These are phyloP conservation scores for Phoxinus dragarum DNA, from an alignment of 2,797 vertebrate species.

Conservation along the genomic window DNA sequence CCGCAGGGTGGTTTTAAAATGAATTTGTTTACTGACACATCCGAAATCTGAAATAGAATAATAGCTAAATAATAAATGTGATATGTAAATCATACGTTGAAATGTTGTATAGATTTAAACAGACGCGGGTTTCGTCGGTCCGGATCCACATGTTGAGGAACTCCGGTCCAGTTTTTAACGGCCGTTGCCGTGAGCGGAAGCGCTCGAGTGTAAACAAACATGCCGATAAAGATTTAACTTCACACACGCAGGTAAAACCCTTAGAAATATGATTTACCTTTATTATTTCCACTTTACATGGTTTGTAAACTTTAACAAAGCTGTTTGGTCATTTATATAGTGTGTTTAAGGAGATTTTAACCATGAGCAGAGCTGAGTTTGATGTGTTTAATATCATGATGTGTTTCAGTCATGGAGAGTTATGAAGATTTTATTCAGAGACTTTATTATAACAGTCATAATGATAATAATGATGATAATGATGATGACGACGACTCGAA, in stretches of 20 bases:
- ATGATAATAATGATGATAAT: conserved; percentile 40
- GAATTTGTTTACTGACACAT: too few species aligned
- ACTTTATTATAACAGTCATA: conserved; percentile 56
- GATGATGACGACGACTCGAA: background rate
- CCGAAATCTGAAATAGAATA: background rate
- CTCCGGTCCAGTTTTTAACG: conserved; percentile 7
- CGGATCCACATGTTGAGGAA: background rate
- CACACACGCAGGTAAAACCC: background rate
- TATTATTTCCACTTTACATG: background rate
- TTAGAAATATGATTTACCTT: background rate
- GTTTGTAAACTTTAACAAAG: background rate
- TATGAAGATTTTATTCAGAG: conserved; percentile 73
- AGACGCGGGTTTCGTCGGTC: background rate
- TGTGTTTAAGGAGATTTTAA: too few species aligned
- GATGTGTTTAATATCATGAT: background rate
- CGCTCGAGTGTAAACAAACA: conserved; percentile 16
- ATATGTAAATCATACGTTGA: background rate
- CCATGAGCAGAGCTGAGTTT: background rate
- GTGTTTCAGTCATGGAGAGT: conserved; percentile 70
- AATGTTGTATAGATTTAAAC: background rate
- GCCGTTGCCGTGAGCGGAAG: conserved; percentile 2
- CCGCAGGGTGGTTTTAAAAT: too few species aligned
- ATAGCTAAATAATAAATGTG: rapidly evolving
- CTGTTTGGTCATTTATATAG: background rate
- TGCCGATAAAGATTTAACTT: background rate